These are phyloP conservation scores for Enteromius afrohamiltoni DNA, from an alignment of 2,797 vertebrate genomes.

Conservation along the genomic window DNA sequence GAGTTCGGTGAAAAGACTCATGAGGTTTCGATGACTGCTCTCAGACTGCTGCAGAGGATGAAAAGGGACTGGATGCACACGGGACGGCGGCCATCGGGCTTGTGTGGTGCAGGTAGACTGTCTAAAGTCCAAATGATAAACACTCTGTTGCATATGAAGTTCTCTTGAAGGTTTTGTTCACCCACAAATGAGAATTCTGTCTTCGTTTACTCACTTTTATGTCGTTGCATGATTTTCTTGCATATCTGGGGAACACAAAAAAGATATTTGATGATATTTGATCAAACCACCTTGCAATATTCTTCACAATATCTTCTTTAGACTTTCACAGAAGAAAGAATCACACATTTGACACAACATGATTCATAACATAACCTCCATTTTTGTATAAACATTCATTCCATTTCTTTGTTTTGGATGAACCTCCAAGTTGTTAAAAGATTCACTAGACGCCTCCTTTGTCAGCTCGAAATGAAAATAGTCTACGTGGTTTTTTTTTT, in stretches of 20 bases:
- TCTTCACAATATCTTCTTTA: background rate
- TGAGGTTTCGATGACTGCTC: constrained; percentile 96
- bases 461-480: constrained; percentile 16
- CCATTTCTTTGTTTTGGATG: background rate
- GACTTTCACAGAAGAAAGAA: background rate
- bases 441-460: constrained; percentile 5
- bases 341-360: background rate
- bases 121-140: constrained; percentile 1
- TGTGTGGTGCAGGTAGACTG: constrained; percentile 89
- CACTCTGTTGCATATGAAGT: background rate
- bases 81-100: constrained; percentile 90
- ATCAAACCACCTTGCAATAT: background rate
- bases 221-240: background rate
- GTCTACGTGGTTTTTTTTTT: constrained; percentile 15
- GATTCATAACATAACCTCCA: background rate
- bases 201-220: background rate
- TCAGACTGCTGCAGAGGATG: constrained; percentile 94
- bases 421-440: background rate
- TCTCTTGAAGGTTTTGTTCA: background rate
- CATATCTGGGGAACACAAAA: background rate
- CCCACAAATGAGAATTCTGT: background rate
- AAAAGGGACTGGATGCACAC: constrained; percentile 99
- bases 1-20: constrained; percentile 95
- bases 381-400: background rate
- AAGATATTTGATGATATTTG: background rate